Base-by-base conservation (phyloP, 2,888 invertebrate species). In the Drosophila dives region DNA sequence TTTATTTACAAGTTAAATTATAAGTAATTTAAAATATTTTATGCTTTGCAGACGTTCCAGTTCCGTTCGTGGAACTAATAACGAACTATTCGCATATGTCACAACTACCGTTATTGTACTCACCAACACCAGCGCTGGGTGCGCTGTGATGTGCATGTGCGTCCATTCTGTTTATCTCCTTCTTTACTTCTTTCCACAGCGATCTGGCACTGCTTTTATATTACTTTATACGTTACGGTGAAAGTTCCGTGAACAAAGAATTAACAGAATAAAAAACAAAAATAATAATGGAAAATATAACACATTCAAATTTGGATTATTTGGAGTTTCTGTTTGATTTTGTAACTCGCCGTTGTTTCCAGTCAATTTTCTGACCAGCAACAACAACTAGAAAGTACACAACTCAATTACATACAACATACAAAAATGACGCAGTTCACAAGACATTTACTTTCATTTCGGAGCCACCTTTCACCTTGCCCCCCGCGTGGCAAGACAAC, bases 101-200 rank as follows among this genome's bases (percentile, higher is more conserved):
- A 38, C 26, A 26, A 4, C 38, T 7, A 32, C 56, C 15, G 15
- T 40, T 42, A 11, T 20, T 42, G 20, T 54, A 83, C 91, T 84
- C 68, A 92, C 92, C 93, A 65, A 91, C 90, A 72, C 83, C 93
- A 66, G 90, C 90, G 72, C 81, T 84, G 50, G 87, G 86, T 63
- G 90, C 83, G 68, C 81, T 83, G 65, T 92, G 92, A 54, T 92
- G 91, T 59, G 91, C 91, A 68, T 93, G 92, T 70, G 64, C 51
- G 78, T 93, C 92, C 92, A 92, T 92, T 45, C 62, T 32, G 34
- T 20, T 29, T 58, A 26, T 45, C 34, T 55, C 36, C 45, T 48
- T 29, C 62, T 33, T 33, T 45, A 36, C 11, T 33, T 7, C 15
- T 17, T n/a, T 10, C 12, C 15, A 12, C 33, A 29, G 23, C 29